A percentile compares a stretch with the other conserved stretches of the same genome.
Evolutionary conservation across 2,113 vertebrate genomes (phyloP).

Genomic region (Scopus umbretta): DNA sequence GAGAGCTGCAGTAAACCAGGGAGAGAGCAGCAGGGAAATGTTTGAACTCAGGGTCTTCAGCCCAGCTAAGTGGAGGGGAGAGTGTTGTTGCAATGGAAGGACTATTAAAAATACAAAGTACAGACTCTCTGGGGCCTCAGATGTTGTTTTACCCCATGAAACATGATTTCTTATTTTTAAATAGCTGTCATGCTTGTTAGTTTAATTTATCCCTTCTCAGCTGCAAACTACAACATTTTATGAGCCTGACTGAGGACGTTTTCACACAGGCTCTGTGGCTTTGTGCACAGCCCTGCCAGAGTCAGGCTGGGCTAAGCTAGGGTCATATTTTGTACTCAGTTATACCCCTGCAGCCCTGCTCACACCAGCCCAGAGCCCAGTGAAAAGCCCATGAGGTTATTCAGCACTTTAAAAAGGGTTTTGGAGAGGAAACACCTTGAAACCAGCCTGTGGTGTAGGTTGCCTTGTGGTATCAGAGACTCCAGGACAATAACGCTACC

Average conservation of each 20-base stretch:
- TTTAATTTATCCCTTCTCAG: conserved; percentile 66
- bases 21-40: neutral
- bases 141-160: conserved; percentile 60
- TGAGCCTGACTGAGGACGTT: conserved; percentile 43
- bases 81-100: conserved; percentile 41
- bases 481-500: neutral
- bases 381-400: conserved; percentile 14
- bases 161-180: conserved; percentile 62
- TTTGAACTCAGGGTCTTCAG: conserved; percentile 46
- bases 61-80: neutral
- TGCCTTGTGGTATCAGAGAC: neutral
- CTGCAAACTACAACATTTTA: conserved; percentile 60
- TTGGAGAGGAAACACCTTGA: conserved; percentile 42
- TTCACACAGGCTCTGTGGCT: conserved; percentile 14
- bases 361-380: neutral
- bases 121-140: conserved; percentile 63
- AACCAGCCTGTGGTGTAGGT: neutral
- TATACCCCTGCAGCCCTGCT: neutral
- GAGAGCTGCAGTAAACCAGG: conserved; percentile 25
- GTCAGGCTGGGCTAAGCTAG: neutral
- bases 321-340: neutral
- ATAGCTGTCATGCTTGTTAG: conserved; percentile 65
- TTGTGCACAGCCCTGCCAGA: conserved; percentile 3
- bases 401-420: neutral
- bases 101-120: conserved; percentile 57